Evolutionary conservation across 2,113 vertebrate genomes (phyloP).

Genomic region (Pedetes capensis): DNA sequence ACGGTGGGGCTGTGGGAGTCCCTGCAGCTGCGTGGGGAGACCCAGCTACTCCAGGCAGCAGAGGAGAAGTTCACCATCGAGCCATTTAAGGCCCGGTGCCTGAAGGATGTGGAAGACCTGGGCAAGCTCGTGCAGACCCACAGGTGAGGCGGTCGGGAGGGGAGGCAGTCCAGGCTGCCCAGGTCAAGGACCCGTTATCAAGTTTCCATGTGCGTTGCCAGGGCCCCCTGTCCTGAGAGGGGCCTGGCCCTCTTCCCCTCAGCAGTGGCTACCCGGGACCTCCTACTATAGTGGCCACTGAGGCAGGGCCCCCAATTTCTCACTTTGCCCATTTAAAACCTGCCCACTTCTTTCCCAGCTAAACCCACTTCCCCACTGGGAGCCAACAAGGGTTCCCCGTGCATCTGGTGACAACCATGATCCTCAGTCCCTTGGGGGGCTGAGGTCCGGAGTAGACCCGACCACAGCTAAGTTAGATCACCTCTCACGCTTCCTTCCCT

Average conservation of each 20-base stretch:
- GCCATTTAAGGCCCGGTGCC: constrained; percentile 89
- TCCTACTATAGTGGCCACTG: background rate
- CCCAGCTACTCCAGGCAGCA: constrained; percentile 78
- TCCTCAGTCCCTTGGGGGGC: background rate
- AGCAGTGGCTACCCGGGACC: background rate
- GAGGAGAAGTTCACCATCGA: constrained; percentile 90
- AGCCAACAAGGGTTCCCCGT: background rate
- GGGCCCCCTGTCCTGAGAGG: background rate
- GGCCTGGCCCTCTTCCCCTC: too few species aligned
- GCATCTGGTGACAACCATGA: background rate
- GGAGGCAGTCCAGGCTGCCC: too few species aligned
- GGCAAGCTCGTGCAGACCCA: constrained; percentile 88
- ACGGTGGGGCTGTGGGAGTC: constrained; percentile 89
- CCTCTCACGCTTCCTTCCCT: background rate
- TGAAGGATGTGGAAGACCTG: constrained; percentile 90
- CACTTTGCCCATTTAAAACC: background rate
- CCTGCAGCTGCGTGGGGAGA: constrained; percentile 82
- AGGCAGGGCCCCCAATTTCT: background rate
- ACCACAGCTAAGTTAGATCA: too few species aligned
- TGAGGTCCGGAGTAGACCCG: background rate
- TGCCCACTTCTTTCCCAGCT: background rate
- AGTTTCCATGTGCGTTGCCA: background rate
- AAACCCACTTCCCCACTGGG: background rate
- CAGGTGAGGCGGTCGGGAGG: constrained; percentile 57
- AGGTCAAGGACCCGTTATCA: background rate